Conservation (phyloP, 2,888 invertebrate species). For the Eubasilissa splendida region DNA sequence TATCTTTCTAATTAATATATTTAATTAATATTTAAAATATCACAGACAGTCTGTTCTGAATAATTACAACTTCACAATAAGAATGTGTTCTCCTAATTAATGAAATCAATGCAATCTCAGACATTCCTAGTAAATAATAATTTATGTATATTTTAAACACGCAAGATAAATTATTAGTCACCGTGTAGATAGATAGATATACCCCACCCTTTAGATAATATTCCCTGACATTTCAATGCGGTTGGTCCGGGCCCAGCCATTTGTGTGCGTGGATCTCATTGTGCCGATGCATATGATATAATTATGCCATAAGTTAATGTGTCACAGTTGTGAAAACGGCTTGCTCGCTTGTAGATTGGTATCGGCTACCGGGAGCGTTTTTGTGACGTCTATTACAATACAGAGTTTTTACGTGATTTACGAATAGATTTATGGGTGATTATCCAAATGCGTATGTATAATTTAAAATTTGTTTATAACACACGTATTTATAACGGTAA, state of each 20-base stretch:
- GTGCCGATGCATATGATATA: constrained; percentile 32
- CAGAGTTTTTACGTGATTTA: not conserved
- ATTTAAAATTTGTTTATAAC: not conserved
- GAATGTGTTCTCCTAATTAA: too few species aligned
- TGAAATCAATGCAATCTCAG: too few species aligned
- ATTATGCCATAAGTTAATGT: constrained; percentile 47
- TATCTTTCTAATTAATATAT: too few species aligned
- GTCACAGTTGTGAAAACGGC: constrained; percentile 41
- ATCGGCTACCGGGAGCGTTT: constrained; percentile 25
- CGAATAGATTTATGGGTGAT: constrained; percentile 15
- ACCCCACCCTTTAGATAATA: constrained; percentile 24
- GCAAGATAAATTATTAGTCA: not conserved
- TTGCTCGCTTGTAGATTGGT: constrained; percentile 25
- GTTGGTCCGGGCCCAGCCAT: constrained; percentile 47
- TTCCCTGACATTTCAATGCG: constrained; percentile 46
- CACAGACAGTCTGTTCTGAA: too few species aligned
- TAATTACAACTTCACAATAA: too few species aligned
- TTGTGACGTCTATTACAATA: constrained; percentile 1
- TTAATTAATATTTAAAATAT: too few species aligned
- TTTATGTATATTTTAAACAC: not conserved
- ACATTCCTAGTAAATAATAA: too few species aligned
- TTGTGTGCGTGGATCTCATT: constrained; percentile 34
- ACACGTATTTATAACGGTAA: too few species aligned
- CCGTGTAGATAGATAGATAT: constrained; percentile 19
- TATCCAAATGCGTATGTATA: not conserved